Percentiles rank a stretch among this genome's conserved stretches.
phyloP scores from a whole-genome alignment of 1,140 invertebrate species.

The Planococcus citri region DNA sequence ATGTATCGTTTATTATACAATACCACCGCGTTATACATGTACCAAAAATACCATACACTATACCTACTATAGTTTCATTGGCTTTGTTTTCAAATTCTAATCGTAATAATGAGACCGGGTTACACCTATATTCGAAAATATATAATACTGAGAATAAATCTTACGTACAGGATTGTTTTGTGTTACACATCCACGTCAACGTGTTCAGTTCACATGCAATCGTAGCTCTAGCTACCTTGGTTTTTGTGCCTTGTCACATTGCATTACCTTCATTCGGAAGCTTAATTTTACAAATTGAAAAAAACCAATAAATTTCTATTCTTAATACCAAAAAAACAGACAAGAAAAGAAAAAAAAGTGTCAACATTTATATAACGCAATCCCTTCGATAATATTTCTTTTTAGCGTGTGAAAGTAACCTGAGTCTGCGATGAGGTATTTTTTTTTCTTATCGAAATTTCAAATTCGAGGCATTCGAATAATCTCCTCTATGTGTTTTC shows the following conservation, averaged over 20 bases:
- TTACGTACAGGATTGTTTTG: background rate
- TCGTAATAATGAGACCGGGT: background rate
- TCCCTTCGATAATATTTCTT: background rate
- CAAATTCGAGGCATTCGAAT: too few species aligned
- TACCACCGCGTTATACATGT: background rate
- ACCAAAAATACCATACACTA: background rate
- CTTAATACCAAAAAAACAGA: too few species aligned
- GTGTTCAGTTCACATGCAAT: too few species aligned
- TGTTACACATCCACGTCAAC: background rate
- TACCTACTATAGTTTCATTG: background rate
- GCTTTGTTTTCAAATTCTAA: constrained; percentile 2
- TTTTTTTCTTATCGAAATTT: too few species aligned
- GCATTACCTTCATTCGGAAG: background rate
- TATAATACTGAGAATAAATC: background rate
- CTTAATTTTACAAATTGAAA: background rate
- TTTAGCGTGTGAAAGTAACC: too few species aligned
- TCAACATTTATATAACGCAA: background rate
- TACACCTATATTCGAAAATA: background rate
- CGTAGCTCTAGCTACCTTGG: too few species aligned
- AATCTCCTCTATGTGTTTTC: too few species aligned
- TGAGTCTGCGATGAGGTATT: too few species aligned
- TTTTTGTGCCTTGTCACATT: background rate
- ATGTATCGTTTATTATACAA: background rate
- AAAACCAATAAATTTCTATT: background rate
- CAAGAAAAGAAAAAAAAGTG: too few species aligned